phyloP scores from a whole-genome alignment of 2,113 vertebrate species.

The Percina caprodes region DNA sequence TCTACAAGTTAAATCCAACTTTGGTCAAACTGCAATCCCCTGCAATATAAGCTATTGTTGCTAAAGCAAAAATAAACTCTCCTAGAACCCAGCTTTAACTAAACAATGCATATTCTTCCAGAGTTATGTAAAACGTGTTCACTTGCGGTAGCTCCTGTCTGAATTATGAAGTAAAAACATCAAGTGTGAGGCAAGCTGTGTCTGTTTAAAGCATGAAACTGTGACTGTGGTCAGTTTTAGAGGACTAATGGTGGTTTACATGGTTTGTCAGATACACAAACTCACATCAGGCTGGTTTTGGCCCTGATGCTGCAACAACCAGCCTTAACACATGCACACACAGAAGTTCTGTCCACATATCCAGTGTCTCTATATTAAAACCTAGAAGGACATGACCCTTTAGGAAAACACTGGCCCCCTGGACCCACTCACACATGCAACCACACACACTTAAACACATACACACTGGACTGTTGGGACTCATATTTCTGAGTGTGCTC shows the following conservation, averaged over 20 bases:
- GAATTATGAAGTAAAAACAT: conserved; percentile 32
- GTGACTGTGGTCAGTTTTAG: conserved; percentile 41
- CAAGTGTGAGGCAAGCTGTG: conserved; percentile 20
- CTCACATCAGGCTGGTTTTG: conserved; percentile 58
- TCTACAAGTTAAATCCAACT: neutral
- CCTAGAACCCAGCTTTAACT: conserved; percentile 9
- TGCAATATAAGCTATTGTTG: conserved; percentile 11
- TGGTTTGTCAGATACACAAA: conserved; percentile 57
- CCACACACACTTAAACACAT: conserved; percentile 41
- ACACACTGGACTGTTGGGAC: conserved; percentile 47
- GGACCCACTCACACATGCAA: conserved; percentile 53
- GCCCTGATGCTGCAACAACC: conserved; percentile 38
- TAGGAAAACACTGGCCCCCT: conserved; percentile 76
- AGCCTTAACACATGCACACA: conserved; percentile 24
- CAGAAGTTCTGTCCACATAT: conserved; percentile 70
- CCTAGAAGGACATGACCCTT: conserved; percentile 78
- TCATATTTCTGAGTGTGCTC: conserved; percentile 75
- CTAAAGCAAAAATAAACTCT: conserved; percentile 8
- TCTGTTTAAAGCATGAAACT: conserved; percentile 24
- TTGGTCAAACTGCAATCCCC: neutral
- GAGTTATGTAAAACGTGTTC: conserved; percentile 11
- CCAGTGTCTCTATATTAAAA: conserved; percentile 80
- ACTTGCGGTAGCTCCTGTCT: conserved; percentile 35
- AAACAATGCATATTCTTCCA: conserved; percentile 41
- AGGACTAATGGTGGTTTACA: conserved; percentile 45